Evolutionary conservation across 2,888 invertebrate species (phyloP).

Genomic region (Parapristionchus giblindavisi): DNA sequence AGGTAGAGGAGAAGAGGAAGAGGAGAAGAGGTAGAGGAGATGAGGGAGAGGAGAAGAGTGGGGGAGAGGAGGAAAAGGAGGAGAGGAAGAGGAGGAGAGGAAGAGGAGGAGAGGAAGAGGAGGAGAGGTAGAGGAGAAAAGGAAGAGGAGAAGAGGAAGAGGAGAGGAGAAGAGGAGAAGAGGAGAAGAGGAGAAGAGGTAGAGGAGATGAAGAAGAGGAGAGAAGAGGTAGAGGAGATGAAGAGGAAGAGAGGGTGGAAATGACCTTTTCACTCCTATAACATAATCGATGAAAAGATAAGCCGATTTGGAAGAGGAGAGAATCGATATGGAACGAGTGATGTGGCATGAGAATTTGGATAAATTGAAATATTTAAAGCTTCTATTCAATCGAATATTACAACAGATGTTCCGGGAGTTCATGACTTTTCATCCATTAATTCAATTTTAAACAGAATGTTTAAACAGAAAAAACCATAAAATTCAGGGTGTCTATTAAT

Average conservation of each 20-base stretch:
- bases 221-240: background rate
- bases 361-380: too few relatives aligned
- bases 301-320: background rate
- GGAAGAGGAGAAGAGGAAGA: background rate
- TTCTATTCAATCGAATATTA: too few relatives aligned
- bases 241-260: too few relatives aligned
- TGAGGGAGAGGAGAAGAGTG: background rate
- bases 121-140: background rate
- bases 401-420: too few relatives aligned
- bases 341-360: background rate
- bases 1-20: too few relatives aligned
- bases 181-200: background rate
- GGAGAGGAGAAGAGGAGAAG: background rate
- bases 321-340: background rate
- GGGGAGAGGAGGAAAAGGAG: slow-evolving; percentile 6
- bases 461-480: too few relatives aligned
- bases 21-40: too few relatives aligned
- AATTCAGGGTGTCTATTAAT: too few relatives aligned
- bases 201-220: background rate
- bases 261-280: background rate
- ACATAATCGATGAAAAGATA: background rate
- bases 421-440: too few relatives aligned
- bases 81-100: background rate
- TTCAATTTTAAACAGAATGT: too few relatives aligned
- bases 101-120: background rate